Evolutionary conservation across 2,113 vertebrate genomes (phyloP).

Genomic region (Ceuthmochares aereus): DNA sequence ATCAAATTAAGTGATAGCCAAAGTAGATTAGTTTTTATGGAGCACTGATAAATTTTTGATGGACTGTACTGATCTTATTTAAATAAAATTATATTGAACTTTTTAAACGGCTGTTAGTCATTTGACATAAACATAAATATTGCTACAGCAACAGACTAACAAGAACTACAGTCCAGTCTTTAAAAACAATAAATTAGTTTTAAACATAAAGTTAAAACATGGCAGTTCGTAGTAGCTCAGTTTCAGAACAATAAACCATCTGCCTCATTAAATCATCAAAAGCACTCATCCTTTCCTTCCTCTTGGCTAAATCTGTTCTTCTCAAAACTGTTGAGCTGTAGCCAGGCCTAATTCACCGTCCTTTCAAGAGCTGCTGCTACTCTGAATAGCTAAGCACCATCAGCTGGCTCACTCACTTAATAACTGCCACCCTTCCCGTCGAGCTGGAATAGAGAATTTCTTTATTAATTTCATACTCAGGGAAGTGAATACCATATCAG

Average conservation of each 20-base stretch:
- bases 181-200: neutral
- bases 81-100: neutral
- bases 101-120: neutral
- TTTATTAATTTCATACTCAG: neutral
- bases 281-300: constrained; percentile 29
- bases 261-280: constrained; percentile 51
- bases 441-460: neutral
- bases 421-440: neutral
- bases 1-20: neutral
- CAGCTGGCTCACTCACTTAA: neutral
- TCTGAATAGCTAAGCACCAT: neutral
- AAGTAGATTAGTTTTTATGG: neutral
- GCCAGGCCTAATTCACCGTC: constrained; percentile 17
- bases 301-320: constrained; percentile 8
- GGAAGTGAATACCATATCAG: neutral
- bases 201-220: neutral
- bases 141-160: neutral
- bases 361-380: neutral
- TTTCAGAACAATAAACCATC: constrained; percentile 48
- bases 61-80: neutral
- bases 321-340: constrained; percentile 7
- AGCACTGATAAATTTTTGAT: neutral
- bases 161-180: neutral
- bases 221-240: neutral
- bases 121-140: neutral